Percentiles rank a stretch among this genome's conserved stretches.
Evolutionary conservation across 1,140 invertebrate genomes (phyloP).

Genomic region (Rhopalosiphum padi): DNA sequence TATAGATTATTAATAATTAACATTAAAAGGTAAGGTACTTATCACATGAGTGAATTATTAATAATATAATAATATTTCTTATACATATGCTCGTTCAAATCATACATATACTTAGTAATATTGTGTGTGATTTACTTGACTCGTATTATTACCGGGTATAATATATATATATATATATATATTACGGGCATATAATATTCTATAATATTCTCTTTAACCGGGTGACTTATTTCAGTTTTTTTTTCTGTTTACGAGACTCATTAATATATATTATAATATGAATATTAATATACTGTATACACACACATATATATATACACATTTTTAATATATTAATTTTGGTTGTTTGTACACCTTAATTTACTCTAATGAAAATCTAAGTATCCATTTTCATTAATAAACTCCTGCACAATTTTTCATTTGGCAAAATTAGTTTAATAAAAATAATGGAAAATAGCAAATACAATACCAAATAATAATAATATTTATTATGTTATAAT

Average conservation of each 20-base stretch:
- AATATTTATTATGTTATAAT: neutral
- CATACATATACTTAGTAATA: too few species aligned
- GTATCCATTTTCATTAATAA: conserved; percentile 35
- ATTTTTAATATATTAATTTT: neutral
- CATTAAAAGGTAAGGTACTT: too few species aligned
- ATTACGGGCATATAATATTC: neutral
- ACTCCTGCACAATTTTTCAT: neutral
- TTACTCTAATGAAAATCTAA: conserved; percentile 23
- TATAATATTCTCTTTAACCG: neutral
- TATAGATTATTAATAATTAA: too few species aligned
- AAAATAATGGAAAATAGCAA: neutral
- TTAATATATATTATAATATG: conserved; percentile 14
- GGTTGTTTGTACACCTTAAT: neutral
- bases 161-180: too few species aligned
- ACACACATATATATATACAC: neutral
- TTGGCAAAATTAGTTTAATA: neutral
- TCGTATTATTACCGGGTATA: too few species aligned
- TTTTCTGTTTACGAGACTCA: neutral
- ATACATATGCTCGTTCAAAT: too few species aligned
- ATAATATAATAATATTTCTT: too few species aligned
- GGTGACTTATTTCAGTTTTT: neutral
- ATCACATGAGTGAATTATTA: too few species aligned
- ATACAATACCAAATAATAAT: neutral
- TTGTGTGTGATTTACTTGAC: too few species aligned
- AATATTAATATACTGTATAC: neutral